Evolutionary conservation across 2,797 vertebrate genomes (phyloP).

Genomic region (Loriculus beryllinus): DNA sequence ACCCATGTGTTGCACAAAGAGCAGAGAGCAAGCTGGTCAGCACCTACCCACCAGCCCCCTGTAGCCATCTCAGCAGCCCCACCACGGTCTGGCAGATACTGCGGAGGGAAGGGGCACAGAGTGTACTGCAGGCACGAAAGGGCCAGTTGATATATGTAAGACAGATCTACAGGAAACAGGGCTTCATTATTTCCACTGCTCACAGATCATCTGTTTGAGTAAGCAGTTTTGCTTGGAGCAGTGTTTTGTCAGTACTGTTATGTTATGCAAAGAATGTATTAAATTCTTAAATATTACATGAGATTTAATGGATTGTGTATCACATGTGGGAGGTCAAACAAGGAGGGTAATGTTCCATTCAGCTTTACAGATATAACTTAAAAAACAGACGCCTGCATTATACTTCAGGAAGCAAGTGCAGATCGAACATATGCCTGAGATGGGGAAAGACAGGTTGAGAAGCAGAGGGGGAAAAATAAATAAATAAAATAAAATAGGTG

Average conservation of each 20-base stretch:
- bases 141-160: not conserved
- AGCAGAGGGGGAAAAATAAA: not conserved
- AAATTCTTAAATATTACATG: constrained; percentile 51
- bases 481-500: not conserved
- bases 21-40: not conserved
- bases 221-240: constrained; percentile 30
- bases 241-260: not conserved
- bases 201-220: not conserved
- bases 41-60: not conserved
- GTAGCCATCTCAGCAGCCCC: not conserved
- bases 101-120: not conserved
- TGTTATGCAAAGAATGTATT: constrained; percentile 50
- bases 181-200: not conserved
- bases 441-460: not conserved
- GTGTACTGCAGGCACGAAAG: rapidly evolving
- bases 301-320: constrained; percentile 39
- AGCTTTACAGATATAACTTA: not conserved
- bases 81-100: not conserved
- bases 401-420: not conserved
- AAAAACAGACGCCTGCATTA: not conserved
- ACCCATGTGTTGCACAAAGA: rapidly evolving
- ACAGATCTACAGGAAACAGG: not conserved
- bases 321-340: not conserved
- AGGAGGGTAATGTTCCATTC: constrained; percentile 7
- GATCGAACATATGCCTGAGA: not conserved